Evolutionary conservation across 1,140 invertebrate genomes (phyloP).

Genomic region (Eciton burchellii): DNA sequence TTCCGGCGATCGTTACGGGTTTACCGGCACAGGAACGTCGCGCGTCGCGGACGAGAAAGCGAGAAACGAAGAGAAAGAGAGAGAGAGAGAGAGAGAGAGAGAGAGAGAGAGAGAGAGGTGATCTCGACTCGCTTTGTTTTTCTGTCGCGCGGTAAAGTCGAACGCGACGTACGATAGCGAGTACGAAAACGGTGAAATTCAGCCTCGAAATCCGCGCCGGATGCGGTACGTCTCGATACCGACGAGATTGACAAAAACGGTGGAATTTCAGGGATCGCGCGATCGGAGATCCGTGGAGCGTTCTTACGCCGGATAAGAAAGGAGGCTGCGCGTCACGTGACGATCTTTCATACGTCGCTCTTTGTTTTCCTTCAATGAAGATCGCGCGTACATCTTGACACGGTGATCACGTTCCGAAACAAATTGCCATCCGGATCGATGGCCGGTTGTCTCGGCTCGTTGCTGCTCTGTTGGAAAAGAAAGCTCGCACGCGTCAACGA

Average conservation of each 20-base stretch:
- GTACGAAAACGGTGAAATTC: conserved; percentile 57
- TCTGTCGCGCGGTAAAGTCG: conserved; percentile 14
- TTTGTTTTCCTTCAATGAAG: neutral
- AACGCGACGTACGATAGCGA: conserved; percentile 23
- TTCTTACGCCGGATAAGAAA: conserved; percentile 43
- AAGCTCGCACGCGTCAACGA: too few relatives aligned
- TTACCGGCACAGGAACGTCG: conserved; percentile 7
- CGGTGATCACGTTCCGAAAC: too few relatives aligned
- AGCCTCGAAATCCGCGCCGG: conserved; percentile 44
- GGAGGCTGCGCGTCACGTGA: conserved; percentile 33
- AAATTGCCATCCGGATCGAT: too few relatives aligned
- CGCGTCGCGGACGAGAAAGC: conserved; percentile 38
- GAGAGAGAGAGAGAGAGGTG: conserved; percentile 17
- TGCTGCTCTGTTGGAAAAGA: too few relatives aligned
- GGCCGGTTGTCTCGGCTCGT: too few relatives aligned
- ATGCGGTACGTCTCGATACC: conserved; percentile 28
- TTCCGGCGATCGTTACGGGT: neutral
- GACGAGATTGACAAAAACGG: conserved; percentile 45
- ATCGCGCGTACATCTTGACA: neutral
- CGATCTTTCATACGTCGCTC: conserved; percentile 3
- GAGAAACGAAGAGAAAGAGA: conserved; percentile 12
- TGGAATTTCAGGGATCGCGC: conserved; percentile 46
- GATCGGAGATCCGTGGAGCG: conserved; percentile 37
- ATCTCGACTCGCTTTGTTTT: neutral
- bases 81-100: conserved; percentile 18